A percentile compares a stretch with the other conserved stretches of the same genome.
Evolutionary conservation across 2,888 invertebrate genomes (phyloP).

Genomic region (Salticus scenicus): DNA sequence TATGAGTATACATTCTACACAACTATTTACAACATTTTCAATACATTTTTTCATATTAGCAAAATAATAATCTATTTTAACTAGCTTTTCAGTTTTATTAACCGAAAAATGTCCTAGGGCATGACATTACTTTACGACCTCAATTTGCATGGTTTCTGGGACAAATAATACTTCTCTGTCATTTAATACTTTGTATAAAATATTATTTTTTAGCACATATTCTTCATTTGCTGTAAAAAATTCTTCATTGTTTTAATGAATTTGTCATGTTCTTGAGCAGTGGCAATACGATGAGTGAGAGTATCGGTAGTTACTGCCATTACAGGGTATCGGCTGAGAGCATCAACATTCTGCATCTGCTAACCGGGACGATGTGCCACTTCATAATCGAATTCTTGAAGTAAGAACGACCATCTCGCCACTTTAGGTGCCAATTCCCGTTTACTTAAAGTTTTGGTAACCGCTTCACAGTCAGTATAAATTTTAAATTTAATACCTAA

Average conservation of each 20-base stretch:
- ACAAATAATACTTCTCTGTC: no score
- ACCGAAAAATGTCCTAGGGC: no score
- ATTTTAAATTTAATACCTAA: no score
- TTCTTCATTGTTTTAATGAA: no score
- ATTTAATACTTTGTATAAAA: no score
- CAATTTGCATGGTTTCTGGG: no score
- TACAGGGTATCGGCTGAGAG: not conserved
- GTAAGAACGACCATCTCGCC: not conserved
- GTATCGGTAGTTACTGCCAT: not conserved
- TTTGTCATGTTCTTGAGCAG: no score
- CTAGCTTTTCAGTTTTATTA: no score
- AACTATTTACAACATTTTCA: not conserved
- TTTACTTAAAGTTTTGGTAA: not conserved
- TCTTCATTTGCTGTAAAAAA: not conserved
- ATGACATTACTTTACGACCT: no score
- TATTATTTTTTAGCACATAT: no score
- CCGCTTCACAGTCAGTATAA: no score
- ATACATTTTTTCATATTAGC: not conserved
- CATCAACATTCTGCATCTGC: conserved; percentile 26
- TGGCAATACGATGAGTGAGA: not conserved
- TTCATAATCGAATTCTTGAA: not conserved
- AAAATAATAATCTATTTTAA: not conserved
- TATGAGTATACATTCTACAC: not conserved
- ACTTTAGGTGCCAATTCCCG: not conserved
- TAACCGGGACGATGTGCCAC: not conserved